phyloP scores from a whole-genome alignment of 2,888 invertebrate genomes.

The Eremobia ochroleuca region DNA sequence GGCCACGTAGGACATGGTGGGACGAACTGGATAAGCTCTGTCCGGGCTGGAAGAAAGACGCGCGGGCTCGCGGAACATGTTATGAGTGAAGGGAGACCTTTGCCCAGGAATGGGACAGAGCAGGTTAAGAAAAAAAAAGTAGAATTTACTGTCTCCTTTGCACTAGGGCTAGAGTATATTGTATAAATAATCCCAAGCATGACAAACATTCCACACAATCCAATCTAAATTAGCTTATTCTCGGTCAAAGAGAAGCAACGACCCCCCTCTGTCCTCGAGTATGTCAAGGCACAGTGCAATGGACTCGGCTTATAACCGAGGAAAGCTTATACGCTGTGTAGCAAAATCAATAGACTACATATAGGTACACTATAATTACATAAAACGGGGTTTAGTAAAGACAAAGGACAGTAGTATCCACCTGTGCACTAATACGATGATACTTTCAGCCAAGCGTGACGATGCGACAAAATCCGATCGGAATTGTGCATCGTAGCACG shows the following conservation, averaged over 20 bases:
- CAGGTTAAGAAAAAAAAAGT: not conserved
- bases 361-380: not conserved
- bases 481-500: slow-evolving; percentile 35
- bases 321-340: not conserved
- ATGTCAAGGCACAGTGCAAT: slow-evolving; percentile 49
- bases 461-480: slow-evolving; percentile 31
- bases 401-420: slow-evolving; percentile 33
- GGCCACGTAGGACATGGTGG: not conserved
- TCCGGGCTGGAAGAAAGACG: not conserved
- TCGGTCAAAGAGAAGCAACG: slow-evolving; percentile 31
- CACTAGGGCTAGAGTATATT: not conserved
- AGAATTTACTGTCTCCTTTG: not conserved
- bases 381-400: slow-evolving; percentile 8
- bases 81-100: not conserved
- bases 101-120: not conserved
- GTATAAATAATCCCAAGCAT: not conserved
- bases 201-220: not conserved
- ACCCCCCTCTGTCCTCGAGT: slow-evolving; percentile 19
- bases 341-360: slow-evolving; percentile 30
- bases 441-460: slow-evolving; percentile 3
- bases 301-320: slow-evolving; percentile 36
- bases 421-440: slow-evolving; percentile 47
- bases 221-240: slow-evolving; percentile 6
- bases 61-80: not conserved
- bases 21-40: not conserved